phyloP scores from a whole-genome alignment of 1,140 invertebrate genomes.

The Lamellibrachia luymesi region DNA sequence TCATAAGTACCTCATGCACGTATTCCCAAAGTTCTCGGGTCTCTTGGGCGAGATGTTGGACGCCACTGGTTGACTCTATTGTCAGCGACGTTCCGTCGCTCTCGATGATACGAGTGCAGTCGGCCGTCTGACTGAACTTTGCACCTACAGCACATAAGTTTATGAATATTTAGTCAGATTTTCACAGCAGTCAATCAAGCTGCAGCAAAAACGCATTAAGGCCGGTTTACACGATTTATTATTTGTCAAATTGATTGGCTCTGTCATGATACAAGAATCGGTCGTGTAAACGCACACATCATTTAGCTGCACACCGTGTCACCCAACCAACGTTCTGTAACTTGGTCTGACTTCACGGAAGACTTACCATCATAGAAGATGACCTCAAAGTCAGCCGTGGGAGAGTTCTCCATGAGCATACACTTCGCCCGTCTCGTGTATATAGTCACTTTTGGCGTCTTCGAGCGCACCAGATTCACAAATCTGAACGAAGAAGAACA shows the following conservation, averaged over 20 bases:
- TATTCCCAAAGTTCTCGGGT: conserved; percentile 47
- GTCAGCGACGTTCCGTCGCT: conserved; percentile 50
- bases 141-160: no score
- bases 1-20: no score
- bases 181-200: no score
- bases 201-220: no score
- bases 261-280: no score
- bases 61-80: conserved; percentile 24
- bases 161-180: no score
- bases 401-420: conserved; percentile 88
- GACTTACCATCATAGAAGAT: conserved; percentile 66
- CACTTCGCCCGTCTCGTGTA: conserved; percentile 81
- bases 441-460: conserved; percentile 88
- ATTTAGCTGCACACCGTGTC: no score
- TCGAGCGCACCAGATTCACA: conserved; percentile 82
- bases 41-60: conserved; percentile 33
- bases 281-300: no score
- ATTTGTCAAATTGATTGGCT: no score
- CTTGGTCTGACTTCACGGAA: not conserved
- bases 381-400: conserved; percentile 78
- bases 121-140: conserved; percentile 54
- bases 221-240: no score
- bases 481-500: conserved; percentile 60
- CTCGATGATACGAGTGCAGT: conserved; percentile 64
- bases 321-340: no score